These are phyloP conservation scores for Dendrolimus houi DNA, from an alignment of 2,888 invertebrate species.

Conservation along the genomic window DNA sequence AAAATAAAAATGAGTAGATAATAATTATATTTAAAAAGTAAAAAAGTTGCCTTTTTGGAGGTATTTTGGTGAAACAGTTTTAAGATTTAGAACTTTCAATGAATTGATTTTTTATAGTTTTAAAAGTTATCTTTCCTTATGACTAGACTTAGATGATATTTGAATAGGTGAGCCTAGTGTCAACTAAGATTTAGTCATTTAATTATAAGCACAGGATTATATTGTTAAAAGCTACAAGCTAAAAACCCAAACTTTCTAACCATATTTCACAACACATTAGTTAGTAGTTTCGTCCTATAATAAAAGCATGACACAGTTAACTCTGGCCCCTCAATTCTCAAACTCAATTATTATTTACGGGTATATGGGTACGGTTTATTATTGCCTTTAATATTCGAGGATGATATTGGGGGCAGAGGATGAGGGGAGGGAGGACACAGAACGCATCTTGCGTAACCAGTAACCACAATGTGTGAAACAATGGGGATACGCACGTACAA, in stretches of 20 bases:
- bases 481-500: conserved; percentile 6
- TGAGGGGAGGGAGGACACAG: conserved; percentile 12
- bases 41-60: no score
- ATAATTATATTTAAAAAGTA: no score
- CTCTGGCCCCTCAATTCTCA: conserved; percentile 3
- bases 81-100: no score
- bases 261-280: background rate
- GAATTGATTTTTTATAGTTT: no score
- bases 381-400: conserved; percentile 28
- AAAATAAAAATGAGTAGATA: no score
- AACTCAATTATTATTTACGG: conserved; percentile 26
- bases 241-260: background rate
- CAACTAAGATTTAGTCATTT: no score
- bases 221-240: no score
- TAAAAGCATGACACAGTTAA: background rate
- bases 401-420: conserved; percentile 12
- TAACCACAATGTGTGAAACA: conserved; percentile 14
- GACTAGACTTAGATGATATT: no score
- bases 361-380: conserved; percentile 17
- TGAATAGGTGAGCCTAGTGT: no score
- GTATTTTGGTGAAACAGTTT: no score
- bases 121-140: no score
- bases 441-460: conserved; percentile 13
- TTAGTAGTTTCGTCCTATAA: background rate
- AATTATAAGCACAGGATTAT: no score